These are phyloP conservation scores for Drosophila borborema DNA, from an alignment of 2,888 invertebrate genomes.

Conservation along the genomic window DNA sequence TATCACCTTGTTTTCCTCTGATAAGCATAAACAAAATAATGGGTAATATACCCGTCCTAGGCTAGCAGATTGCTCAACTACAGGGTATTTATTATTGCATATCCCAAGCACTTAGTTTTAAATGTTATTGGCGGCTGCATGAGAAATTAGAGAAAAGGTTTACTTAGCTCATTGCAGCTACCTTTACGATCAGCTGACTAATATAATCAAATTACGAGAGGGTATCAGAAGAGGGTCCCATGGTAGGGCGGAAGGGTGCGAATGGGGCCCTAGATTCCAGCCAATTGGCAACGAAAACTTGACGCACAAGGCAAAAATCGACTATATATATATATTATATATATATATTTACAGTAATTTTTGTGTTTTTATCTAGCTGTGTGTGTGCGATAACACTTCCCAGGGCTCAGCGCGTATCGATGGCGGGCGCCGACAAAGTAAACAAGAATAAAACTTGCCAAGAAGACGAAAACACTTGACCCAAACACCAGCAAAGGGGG, in stretches of 20 bases:
- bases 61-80: neutral
- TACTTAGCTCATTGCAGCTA: neutral
- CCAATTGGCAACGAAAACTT: constrained; percentile 10
- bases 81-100: neutral
- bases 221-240: neutral
- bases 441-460: constrained; percentile 49
- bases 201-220: neutral
- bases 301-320: constrained; percentile 18
- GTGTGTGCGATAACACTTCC: constrained; percentile 45
- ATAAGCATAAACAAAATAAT: neutral
- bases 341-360: constrained; percentile 17
- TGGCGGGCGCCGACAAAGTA: constrained; percentile 54
- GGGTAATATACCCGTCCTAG: neutral
- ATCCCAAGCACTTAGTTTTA: neutral
- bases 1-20: neutral
- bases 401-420: constrained; percentile 41
- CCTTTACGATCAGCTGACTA: constrained; percentile 34
- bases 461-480: constrained; percentile 44
- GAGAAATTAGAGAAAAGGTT: constrained; percentile 1
- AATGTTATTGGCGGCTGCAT: constrained; percentile 1
- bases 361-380: constrained; percentile 41
- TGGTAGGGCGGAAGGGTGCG: neutral
- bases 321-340: constrained; percentile 2
- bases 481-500: constrained; percentile 25
- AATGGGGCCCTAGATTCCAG: constrained; percentile 17